A percentile compares a stretch with the other conserved stretches of the same genome.
Evolutionary conservation across 2,113 vertebrate genomes (phyloP).

Genomic region (Carettochelys insculpta): DNA sequence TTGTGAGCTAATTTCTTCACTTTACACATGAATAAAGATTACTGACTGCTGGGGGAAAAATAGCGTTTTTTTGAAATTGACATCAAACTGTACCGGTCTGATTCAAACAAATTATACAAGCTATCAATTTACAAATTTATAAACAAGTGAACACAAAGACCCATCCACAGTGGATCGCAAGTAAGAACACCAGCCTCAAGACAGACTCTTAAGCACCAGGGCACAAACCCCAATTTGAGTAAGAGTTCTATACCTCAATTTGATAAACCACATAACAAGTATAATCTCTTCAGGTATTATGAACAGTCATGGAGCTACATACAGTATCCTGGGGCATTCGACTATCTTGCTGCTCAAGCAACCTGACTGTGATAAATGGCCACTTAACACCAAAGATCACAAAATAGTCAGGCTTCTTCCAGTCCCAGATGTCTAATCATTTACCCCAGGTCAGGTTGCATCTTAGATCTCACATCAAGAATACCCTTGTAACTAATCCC

Average conservation of each 20-base stretch:
- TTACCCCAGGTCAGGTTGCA: background rate
- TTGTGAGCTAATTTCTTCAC: background rate
- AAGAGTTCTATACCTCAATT: background rate
- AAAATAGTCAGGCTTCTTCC: background rate
- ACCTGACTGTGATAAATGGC: background rate
- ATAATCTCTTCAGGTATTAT: background rate
- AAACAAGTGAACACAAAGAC: constrained; percentile 3
- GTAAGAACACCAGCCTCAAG: background rate
- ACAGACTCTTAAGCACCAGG: background rate
- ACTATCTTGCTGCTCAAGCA: background rate
- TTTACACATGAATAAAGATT: background rate
- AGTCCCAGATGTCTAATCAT: background rate
- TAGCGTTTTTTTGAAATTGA: background rate
- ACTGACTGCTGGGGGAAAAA: background rate
- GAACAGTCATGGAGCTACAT: background rate
- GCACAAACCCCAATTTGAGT: background rate
- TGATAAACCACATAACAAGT: background rate
- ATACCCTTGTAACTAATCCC: no score
- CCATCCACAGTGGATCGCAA: background rate
- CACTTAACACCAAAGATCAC: background rate
- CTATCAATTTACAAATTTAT: background rate
- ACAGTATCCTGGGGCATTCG: background rate
- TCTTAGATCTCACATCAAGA: no score
- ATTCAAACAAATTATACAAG: background rate
- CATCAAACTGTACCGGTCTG: background rate